These are phyloP conservation scores for Oedothorax gibbosus DNA, from an alignment of 1,140 invertebrate species.

Conservation along the genomic window DNA sequence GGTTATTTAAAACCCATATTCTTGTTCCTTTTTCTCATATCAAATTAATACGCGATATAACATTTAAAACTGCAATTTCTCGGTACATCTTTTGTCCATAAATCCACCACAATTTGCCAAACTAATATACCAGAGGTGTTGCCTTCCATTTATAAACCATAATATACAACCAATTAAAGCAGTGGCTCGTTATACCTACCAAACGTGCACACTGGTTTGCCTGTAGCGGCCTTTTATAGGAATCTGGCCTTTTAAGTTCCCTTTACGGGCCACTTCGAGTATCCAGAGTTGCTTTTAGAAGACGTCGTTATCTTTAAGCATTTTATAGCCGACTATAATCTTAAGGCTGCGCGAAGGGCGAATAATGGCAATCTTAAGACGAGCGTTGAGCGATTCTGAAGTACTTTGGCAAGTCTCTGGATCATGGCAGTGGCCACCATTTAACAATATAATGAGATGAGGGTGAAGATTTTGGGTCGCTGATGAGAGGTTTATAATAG, in stretches of 20 bases:
- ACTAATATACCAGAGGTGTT: too few relatives aligned
- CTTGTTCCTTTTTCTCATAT: too few relatives aligned
- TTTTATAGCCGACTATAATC: slow-evolving; percentile 55
- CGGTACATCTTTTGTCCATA: too few relatives aligned
- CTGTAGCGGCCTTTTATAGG: too few relatives aligned
- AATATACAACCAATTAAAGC: too few relatives aligned
- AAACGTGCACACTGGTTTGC: too few relatives aligned
- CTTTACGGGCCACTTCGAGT: neutral
- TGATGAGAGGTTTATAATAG: slow-evolving; percentile 37
- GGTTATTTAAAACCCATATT: too few relatives aligned
- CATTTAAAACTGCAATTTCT: too few relatives aligned
- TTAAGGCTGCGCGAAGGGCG: slow-evolving; percentile 13
- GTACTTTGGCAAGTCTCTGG: slow-evolving; percentile 3
- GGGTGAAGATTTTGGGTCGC: slow-evolving; percentile 37
- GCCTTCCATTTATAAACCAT: too few relatives aligned
- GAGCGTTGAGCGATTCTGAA: slow-evolving; percentile 38
- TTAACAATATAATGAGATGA: slow-evolving; percentile 36
- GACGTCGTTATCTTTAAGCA: slow-evolving; percentile 36
- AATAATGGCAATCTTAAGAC: slow-evolving; percentile 51
- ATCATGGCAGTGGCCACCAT: slow-evolving; percentile 16
- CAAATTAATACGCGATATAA: too few relatives aligned
- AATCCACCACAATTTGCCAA: too few relatives aligned
- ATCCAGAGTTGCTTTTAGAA: slow-evolving; percentile 29
- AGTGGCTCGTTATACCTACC: too few relatives aligned
- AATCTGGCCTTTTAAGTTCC: neutral